Evolutionary conservation across 1,140 invertebrate genomes (phyloP), one percentile per base, ranked within the genome.

Genomic region (Macrosteles quadrilineatus): DNA sequence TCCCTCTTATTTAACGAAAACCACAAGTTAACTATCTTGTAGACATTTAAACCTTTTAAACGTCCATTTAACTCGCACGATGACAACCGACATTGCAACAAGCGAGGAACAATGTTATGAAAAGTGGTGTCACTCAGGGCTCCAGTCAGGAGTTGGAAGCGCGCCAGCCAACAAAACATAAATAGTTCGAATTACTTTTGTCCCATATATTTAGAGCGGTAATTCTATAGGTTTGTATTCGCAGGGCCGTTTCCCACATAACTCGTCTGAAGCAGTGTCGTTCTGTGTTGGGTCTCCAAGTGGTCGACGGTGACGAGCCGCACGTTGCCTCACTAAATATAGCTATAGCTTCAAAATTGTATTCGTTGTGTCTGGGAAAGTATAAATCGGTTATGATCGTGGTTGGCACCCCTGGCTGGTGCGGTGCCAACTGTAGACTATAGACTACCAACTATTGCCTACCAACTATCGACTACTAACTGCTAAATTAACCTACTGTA

Each of bases 81-180:
- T n/a, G n/a, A n/a, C n/a, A 36, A 36, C 4, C 14, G 32, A 36
- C 32, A 14, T 14, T 4, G 32, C 32, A 36, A 36, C 32, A 36
- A 36, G 32, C 32, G 47, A 50, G n/a, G 6, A 19, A 19, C 21
- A 50, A 50, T 50, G 21, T 21, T 19, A 17, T 50, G 47, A 50
- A n/a, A 50, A 50, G 47, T 21, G 47, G 47, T 50, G 47, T 50
- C 47, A 50, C 47, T 50, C 47, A 50, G 47, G 47, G 47, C n/a
- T 50, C 47, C 47, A 19, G 3, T 3, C 4, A 9, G 4, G 4
- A 9, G 47, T 59, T 59, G 55, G 55, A 59, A 59, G 2, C 21
- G 11, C 14, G 55, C 55, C 55, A 59, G 55, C 25, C 55, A 59
- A 59, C 55, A 59, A 59, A 59, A 59, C 55, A 59, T 59, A 59